Evolutionary conservation across 2,888 invertebrate species (phyloP), one percentile per base, ranked within the genome.

Genomic region (Tinea pellionella): DNA sequence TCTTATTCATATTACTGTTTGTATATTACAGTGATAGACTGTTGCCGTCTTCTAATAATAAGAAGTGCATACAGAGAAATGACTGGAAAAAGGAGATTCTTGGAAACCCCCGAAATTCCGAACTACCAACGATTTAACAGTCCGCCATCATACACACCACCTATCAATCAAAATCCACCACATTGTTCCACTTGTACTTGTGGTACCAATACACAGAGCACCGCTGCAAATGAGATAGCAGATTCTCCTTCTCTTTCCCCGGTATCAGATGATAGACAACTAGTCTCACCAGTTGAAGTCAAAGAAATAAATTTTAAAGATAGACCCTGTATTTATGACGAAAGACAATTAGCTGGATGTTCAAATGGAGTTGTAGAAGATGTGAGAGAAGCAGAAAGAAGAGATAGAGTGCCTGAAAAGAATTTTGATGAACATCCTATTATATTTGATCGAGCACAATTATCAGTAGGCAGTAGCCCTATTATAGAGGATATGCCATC

Each of bases 281-380:
- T 55, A 19, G 55, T 19, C 9, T 2, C 29, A 12, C 11, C 9
- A n/a, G 13, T 18, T 4, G 29, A 16, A 1, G 43, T 59, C 19
- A 64, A 65, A 57, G 29, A 29, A 42, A 11, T 62, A 2, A 64
- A 64, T 16, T 61, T 65, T 9, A 64, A 65, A 62, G 64, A 66
- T 18, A 56, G 58, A 3, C 63, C 63, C 3, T 62, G 64, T 8
- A 64, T 66, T 7, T 66, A 62, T 24, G 62, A 66, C 61, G 64
- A 64, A 51, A 61, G 61, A 29, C 63, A 64, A 55, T 59, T 63
- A 60, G 30, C 19, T 53, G n/a, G 41, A n/a, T 42, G n/a, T 24
- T 42, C 19, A 7, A 59, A 18, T 42, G 8, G 3, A 29, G 12
- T 42, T 7, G 37, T 19, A 42, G 41, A 41, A 42, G 57, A 57